Base-by-base conservation (phyloP, 2,888 invertebrate species). In the Tachystola acroxantha region DNA sequence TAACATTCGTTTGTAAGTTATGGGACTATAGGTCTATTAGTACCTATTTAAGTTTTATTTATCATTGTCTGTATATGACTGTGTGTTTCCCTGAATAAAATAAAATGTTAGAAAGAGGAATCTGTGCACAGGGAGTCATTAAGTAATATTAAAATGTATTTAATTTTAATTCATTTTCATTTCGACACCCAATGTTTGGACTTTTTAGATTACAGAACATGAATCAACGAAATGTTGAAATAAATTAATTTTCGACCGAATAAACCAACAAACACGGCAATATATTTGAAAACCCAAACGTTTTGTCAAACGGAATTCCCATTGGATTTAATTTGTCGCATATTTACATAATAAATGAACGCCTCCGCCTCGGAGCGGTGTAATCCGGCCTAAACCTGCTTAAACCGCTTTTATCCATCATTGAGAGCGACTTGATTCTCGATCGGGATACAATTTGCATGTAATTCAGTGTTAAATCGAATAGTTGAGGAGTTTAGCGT, bases 281-380 rank as follows among this genome's bases (percentile, higher is more conserved):
- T 65, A 63, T 43, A 66, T 74, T 69, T 60, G 60, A 57, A 64
- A 57, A 59, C 65, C 63, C 64, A 64, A 66, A 63, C 79, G 71
- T 74, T 16, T 78, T 81, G 76, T 81, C 81, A 80, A 81, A 77
- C 73, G 73, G 73, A 78, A 80, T 72, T 77, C 81, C 79, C 74
- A 73, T 76, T 60, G 84, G 84, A 82, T 82, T 85, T 85, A 85
- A 84, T 84, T 85, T 82, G 84, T 85, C 80, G 74, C 66, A 79
- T 84, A 85, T 85, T 85, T 84, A 82, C 84, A 84, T 85, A 84
- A 84, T 85, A 82, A 84, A 85, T 84, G 82, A 84, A 76, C 75
- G 76, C 72, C 77, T 77, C 69, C 65, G 70, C 74, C 71, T 74
- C 75, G 76, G 63, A 72, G 72, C 68, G 63, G 68, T 33, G 35